phyloP scores from a whole-genome alignment of 2,113 vertebrate genomes.

The Planiliza haematocheilus region DNA sequence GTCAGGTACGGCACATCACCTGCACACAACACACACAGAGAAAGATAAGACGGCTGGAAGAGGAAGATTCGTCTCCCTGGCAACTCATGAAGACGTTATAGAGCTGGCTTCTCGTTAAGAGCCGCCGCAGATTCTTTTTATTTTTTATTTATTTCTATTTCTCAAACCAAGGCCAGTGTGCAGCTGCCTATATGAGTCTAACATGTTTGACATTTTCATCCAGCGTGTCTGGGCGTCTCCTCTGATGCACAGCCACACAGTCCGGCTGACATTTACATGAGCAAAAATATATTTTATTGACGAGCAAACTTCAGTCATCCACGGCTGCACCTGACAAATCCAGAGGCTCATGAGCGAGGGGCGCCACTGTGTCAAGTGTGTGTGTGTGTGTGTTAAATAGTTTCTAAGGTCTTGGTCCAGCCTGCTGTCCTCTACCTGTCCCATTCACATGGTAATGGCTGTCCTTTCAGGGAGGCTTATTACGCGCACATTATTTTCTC shows the following conservation, averaged over 20 bases:
- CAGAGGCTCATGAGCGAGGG: background rate
- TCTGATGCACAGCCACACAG: constrained; percentile 32
- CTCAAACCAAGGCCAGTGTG: background rate
- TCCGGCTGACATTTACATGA: constrained; percentile 50
- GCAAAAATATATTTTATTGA: background rate
- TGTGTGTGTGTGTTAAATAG: background rate
- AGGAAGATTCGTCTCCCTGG: background rate
- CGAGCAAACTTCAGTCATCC: constrained; percentile 6
- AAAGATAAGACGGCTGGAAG: background rate
- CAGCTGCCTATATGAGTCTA: constrained; percentile 17
- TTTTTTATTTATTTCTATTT: no score
- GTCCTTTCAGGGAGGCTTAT: constrained; percentile 8
- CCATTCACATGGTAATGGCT: constrained; percentile 68
- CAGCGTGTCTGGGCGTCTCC: constrained; percentile 1
- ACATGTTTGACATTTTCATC: constrained; percentile 50
- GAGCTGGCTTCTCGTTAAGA: background rate
- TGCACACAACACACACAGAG: constrained; percentile 38
- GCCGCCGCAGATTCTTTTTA: background rate
- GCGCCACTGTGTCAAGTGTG: background rate
- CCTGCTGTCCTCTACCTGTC: constrained; percentile 45
- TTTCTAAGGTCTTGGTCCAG: background rate
- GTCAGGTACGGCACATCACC: constrained; percentile 79
- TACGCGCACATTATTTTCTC: constrained; percentile 38
- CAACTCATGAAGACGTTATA: background rate
- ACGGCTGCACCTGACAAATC: background rate